Evolutionary conservation across 2,797 vertebrate genomes (phyloP).

Genomic region (Smutsia temminckii): DNA sequence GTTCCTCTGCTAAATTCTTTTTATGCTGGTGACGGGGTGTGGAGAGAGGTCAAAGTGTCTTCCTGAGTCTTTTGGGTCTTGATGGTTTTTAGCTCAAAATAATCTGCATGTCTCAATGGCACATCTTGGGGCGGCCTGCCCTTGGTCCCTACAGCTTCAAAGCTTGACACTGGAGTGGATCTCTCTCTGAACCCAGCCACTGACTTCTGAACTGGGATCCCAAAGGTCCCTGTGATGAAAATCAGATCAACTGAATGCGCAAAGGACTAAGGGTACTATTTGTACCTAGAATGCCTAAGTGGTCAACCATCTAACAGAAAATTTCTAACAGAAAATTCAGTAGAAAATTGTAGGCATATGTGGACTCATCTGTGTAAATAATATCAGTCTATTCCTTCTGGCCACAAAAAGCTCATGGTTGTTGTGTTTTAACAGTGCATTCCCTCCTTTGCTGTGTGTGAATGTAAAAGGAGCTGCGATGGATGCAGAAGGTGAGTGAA

Average conservation of each 20-base stretch:
- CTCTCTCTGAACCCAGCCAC: not conserved
- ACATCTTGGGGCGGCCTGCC: too few relatives aligned
- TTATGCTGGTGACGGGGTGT: too few relatives aligned
- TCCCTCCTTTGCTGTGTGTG: not conserved
- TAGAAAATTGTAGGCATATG: not conserved
- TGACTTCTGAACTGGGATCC: not conserved
- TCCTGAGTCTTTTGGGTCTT: too few relatives aligned
- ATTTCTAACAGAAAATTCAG: not conserved
- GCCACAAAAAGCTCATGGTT: not conserved
- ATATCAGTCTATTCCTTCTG: not conserved
- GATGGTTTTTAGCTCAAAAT: too few relatives aligned
- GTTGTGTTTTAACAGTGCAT: not conserved
- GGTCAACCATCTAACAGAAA: not conserved
- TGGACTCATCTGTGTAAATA: not conserved
- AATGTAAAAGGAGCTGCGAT: not conserved
- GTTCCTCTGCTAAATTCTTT: too few relatives aligned
- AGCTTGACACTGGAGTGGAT: not conserved
- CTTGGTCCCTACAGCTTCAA: not conserved
- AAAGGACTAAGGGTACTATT: not conserved
- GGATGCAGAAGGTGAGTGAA: not conserved
- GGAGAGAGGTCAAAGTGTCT: too few relatives aligned
- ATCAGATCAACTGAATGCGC: not conserved
- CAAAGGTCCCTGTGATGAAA: not conserved
- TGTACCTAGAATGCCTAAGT: not conserved
- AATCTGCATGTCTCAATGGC: too few relatives aligned